phyloP scores from a whole-genome alignment of 2,797 vertebrate genomes.

The Falco rusticolus region DNA sequence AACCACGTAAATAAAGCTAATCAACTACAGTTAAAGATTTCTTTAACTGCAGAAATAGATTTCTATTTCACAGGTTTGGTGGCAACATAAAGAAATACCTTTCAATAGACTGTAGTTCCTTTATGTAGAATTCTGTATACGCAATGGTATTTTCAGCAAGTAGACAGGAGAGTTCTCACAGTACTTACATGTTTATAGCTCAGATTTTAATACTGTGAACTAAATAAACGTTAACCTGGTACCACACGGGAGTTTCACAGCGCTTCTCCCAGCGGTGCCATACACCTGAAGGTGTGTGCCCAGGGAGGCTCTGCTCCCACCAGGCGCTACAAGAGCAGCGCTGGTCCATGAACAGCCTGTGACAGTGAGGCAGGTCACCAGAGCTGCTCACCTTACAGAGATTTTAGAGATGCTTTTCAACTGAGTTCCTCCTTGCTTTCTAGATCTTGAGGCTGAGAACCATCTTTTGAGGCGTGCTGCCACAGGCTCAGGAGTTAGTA shows the following conservation, averaged over 20 bases:
- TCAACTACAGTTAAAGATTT: background rate
- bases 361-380: background rate
- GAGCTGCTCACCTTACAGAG: background rate
- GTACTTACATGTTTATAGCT: background rate
- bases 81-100: background rate
- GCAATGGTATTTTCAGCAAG: background rate
- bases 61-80: background rate
- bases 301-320: background rate
- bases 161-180: background rate
- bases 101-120: background rate
- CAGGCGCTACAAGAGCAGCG: accelerated
- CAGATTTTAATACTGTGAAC: background rate
- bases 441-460: background rate
- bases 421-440: background rate
- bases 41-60: background rate
- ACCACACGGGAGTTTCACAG: background rate
- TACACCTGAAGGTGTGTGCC: accelerated
- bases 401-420: background rate
- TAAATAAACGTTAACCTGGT: background rate
- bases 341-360: background rate
- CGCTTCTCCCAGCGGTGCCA: background rate
- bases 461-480: background rate
- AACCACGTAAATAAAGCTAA: background rate
- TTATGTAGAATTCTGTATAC: background rate
- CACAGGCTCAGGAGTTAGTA: background rate